phyloP scores from a whole-genome alignment of 2,113 vertebrate genomes.

The Montifringilla adamsi region DNA sequence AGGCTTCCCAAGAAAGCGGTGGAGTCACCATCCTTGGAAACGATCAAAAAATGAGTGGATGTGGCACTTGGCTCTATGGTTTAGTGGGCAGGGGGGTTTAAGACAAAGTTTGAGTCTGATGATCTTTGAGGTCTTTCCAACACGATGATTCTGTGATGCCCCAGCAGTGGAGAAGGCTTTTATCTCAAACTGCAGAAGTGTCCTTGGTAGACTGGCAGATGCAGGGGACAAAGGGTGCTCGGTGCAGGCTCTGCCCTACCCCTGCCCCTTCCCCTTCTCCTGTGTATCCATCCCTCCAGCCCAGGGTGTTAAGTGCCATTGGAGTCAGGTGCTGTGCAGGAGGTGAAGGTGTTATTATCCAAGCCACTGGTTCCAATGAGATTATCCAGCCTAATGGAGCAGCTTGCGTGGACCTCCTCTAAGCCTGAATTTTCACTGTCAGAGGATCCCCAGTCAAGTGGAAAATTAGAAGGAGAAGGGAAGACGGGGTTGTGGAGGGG shows the following conservation, averaged over 20 bases:
- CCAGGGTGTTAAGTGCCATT: neutral
- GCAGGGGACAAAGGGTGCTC: neutral
- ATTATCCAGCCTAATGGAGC: slow-evolving; percentile 82
- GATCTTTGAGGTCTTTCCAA: neutral
- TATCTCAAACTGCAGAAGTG: neutral
- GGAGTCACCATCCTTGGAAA: neutral
- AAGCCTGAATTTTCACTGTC: slow-evolving; percentile 74
- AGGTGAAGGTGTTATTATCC: slow-evolving; percentile 86
- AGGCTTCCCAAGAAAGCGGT: neutral
- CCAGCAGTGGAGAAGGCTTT: neutral
- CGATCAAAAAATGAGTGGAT: neutral
- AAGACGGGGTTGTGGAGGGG: slow-evolving; percentile 32
- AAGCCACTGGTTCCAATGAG: slow-evolving; percentile 88
- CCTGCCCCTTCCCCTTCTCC: neutral
- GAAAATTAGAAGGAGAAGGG: slow-evolving; percentile 82
- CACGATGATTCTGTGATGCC: neutral
- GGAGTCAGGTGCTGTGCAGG: slow-evolving; percentile 33
- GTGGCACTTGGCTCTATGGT: neutral
- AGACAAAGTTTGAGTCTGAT: neutral
- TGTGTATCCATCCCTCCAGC: neutral
- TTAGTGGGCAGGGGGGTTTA: rapidly evolving
- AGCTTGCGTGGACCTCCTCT: slow-evolving; percentile 69
- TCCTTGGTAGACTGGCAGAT: neutral
- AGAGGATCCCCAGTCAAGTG: slow-evolving; percentile 79
- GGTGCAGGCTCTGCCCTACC: neutral